Evolutionary conservation across 2,113 vertebrate species (phyloP).

Genomic region (Emydocephalus ijimae): DNA sequence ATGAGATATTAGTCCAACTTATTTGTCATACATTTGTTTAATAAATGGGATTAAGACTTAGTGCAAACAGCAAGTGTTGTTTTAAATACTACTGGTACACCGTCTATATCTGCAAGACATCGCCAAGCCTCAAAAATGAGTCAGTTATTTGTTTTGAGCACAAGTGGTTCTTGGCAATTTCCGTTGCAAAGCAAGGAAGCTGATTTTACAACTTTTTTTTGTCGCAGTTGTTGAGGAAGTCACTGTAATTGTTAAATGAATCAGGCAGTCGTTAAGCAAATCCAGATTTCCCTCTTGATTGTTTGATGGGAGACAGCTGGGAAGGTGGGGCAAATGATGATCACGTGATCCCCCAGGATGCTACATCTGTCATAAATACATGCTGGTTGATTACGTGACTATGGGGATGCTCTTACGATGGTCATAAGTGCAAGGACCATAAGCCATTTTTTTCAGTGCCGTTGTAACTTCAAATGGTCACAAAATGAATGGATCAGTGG

Average conservation of each 20-base stretch:
- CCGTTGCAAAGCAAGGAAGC: not conserved
- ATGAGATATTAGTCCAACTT: not conserved
- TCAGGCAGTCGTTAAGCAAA: not conserved
- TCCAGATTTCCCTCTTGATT: not conserved
- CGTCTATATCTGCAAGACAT: not conserved
- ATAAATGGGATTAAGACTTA: too few relatives aligned
- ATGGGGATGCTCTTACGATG: too few relatives aligned
- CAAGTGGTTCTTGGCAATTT: not conserved
- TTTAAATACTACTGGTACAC: not conserved
- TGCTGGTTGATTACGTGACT: too few relatives aligned
- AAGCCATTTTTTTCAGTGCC: too few relatives aligned
- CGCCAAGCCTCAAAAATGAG: not conserved
- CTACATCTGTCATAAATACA: not conserved
- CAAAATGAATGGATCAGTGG: too few relatives aligned
- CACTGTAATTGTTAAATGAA: not conserved
- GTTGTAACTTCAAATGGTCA: too few relatives aligned
- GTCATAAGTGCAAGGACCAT: too few relatives aligned
- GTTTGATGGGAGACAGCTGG: not conserved
- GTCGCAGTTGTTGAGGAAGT: not conserved
- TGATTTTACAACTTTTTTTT: not conserved
- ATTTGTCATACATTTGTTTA: not conserved
- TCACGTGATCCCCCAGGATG: not conserved
- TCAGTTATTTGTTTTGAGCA: not conserved
- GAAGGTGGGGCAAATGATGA: not conserved
- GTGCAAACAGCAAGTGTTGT: not conserved